Evolutionary conservation across 2,113 vertebrate genomes (phyloP).

Genomic region (Atrichornis clamosus): DNA sequence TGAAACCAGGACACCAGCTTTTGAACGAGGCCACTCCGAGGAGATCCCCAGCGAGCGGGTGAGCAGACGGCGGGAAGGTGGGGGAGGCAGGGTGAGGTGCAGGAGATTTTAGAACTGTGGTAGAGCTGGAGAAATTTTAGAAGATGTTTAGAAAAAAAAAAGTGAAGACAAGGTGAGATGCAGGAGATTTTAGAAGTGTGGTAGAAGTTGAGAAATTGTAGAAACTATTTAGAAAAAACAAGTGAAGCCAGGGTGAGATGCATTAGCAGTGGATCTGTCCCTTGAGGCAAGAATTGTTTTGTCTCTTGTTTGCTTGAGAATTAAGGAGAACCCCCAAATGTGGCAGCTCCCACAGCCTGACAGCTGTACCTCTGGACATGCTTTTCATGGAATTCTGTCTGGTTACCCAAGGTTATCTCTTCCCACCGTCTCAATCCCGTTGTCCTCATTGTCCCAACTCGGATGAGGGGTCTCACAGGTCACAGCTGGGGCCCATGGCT

Average conservation of each 20-base stretch:
- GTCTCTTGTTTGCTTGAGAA: neutral
- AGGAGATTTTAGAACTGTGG: neutral
- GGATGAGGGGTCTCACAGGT: neutral
- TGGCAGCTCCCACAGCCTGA: neutral
- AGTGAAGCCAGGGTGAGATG: neutral
- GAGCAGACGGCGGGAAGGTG: neutral
- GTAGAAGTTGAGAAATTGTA: neutral
- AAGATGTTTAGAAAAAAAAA: neutral
- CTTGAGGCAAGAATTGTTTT: neutral
- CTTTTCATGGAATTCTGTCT: neutral
- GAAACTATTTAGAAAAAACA: neutral
- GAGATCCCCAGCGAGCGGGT: constrained; percentile 75
- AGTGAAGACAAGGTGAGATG: neutral
- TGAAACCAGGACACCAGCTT: constrained; percentile 70
- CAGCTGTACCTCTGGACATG: accelerated
- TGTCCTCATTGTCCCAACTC: neutral
- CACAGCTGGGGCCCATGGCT: neutral
- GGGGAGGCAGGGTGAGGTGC: neutral
- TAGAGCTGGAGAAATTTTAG: neutral
- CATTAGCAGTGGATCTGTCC: neutral
- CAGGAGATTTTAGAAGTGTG: neutral
- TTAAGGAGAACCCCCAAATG: neutral
- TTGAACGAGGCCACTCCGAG: constrained; percentile 82
- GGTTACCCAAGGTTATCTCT: neutral
- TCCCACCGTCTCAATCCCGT: neutral